Base-by-base conservation (phyloP, 1,140 invertebrate species). In the Whitmania pigra region DNA sequence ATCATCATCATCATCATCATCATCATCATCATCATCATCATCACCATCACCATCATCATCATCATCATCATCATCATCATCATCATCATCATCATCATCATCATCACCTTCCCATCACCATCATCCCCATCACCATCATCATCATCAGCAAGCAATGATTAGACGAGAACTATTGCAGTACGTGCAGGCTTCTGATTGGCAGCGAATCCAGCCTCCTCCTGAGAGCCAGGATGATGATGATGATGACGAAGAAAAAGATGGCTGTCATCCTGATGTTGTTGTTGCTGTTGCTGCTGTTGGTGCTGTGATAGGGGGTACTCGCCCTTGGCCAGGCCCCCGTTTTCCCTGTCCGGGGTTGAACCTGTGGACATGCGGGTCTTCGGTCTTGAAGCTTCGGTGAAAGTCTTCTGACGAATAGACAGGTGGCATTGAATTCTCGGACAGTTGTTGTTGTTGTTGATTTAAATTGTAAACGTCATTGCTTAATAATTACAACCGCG, bases 271-370 rank as follows among this genome's bases (percentile, higher is more conserved):
- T 63, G 57, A 15, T 63, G 57, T 31, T 63, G 57, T 7, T 63
- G 29, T 15, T 63, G 57, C 29, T 63, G 57, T 13, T 25, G 29
- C 9, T 15, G 29, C 29, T 63, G 57, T 13, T 22, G 29, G 18
- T 22, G 29, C 22, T 22, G 57, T 6, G 57, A 17, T 13, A 63
- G 22, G 57, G 57, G 57, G 20, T 63, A 63, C 57, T 63, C 57
- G 15, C 57, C 29, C 36, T 68, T 68, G 22, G 57, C 43, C 29
- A 74, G 63, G 0, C 71, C 71, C 36, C 73, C 71, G 67, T 76
- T 73, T 67, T 75, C 54, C 71, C 71, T 60, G 54, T 73, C 67
- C 20, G 55, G 53, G 31, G 72, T 66, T n/a, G 31, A 25, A 22
- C 63, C 70, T 5, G 69, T 69, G 27, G 71, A 72, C 20, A 31